phyloP scores from a whole-genome alignment of 64 coral and sea anemone genomes.

The Porites lutea region DNA sequence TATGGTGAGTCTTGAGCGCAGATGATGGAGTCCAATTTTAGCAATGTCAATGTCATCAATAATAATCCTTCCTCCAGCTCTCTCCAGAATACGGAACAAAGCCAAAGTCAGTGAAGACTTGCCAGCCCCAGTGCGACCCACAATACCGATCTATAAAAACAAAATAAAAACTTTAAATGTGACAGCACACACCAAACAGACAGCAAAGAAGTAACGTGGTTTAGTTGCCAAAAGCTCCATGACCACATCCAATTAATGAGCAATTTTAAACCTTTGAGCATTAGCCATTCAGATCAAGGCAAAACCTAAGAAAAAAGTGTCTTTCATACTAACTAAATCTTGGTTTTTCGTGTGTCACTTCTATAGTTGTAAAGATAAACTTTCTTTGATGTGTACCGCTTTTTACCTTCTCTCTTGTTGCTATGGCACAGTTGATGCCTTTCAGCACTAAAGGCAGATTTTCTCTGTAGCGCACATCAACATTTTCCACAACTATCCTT shows the following conservation, averaged over 20 bases:
- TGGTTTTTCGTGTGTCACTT: not conserved
- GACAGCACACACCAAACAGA: not conserved
- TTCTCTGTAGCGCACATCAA: constrained; percentile 74
- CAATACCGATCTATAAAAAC: constrained; percentile 65
- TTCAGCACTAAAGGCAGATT: constrained; percentile 54
- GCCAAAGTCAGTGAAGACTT: constrained; percentile 71
- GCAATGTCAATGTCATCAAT: constrained; percentile 75
- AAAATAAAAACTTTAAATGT: not conserved
- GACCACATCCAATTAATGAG: too few relatives aligned
- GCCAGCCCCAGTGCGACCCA: constrained; percentile 83
- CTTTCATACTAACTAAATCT: too few relatives aligned
- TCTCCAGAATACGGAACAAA: constrained; percentile 86
- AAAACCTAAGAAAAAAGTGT: too few relatives aligned
- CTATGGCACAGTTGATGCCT: constrained; percentile 42
- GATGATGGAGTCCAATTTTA: constrained; percentile 78
- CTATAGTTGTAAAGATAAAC: not conserved
- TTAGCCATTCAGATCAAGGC: too few relatives aligned
- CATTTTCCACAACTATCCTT: constrained; percentile 45
- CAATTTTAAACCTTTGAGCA: too few relatives aligned
- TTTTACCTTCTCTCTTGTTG: constrained; percentile 37
- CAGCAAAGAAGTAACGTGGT: not conserved
- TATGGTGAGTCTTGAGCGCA: constrained; percentile 77
- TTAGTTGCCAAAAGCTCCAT: too few relatives aligned
- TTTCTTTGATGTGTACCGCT: not conserved
- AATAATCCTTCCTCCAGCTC: constrained; percentile 54